These are phyloP conservation scores for Lypha dubia DNA, from an alignment of 2,888 invertebrate genomes.

Conservation along the genomic window DNA sequence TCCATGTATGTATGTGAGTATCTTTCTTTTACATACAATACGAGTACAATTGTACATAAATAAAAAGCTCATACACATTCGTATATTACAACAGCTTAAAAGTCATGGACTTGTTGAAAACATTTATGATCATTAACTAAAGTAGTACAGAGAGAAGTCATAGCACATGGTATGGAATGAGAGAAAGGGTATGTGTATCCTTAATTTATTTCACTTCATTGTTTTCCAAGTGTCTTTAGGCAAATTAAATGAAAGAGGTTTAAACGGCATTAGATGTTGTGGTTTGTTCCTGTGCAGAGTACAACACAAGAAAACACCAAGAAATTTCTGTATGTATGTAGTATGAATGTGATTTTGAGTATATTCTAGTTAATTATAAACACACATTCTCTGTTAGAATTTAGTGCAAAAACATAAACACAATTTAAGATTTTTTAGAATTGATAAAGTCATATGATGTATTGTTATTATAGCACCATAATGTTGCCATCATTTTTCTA, in stretches of 20 bases:
- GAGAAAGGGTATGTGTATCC: constrained; percentile 20
- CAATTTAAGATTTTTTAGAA: constrained; percentile 66
- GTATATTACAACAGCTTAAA: constrained; percentile 45
- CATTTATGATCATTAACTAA: constrained; percentile 50
- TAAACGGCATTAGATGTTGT: constrained; percentile 61
- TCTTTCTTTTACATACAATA: background rate
- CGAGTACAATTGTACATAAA: no score
- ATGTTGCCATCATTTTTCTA: constrained; percentile 71
- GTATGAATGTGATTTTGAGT: constrained; percentile 1
- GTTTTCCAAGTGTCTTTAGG: constrained; percentile 63
- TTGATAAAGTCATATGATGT: constrained; percentile 70
- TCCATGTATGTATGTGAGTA: constrained; percentile 8
- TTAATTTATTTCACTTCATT: constrained; percentile 39
- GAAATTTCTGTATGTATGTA: background rate
- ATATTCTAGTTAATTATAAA: constrained; percentile 41
- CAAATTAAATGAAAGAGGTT: constrained; percentile 72
- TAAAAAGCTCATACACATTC: background rate
- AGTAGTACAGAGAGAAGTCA: constrained; percentile 16
- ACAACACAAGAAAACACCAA: background rate
- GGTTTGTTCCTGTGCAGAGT: constrained; percentile 1
- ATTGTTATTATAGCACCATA: constrained; percentile 71
- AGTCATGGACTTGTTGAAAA: constrained; percentile 62
- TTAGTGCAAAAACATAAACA: constrained; percentile 64
- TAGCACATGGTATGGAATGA: background rate
- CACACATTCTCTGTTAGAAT: constrained; percentile 66